phyloP scores from a whole-genome alignment of 2,888 invertebrate species.

The Chironomus tentans region DNA sequence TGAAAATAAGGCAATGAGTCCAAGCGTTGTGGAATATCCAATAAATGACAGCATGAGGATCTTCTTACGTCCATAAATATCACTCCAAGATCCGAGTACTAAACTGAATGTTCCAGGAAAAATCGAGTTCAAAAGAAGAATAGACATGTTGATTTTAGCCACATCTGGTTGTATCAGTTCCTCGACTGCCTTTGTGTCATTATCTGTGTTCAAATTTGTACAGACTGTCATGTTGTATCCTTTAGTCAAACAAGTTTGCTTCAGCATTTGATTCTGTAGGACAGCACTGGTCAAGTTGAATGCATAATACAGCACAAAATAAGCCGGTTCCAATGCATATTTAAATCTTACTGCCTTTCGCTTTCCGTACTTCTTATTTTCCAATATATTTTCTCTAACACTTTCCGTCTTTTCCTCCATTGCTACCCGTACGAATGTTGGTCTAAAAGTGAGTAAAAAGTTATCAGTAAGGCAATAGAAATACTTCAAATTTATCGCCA shows the following conservation, averaged over 20 bases:
- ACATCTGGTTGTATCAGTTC: conserved; percentile 55
- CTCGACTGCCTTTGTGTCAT: conserved; percentile 43
- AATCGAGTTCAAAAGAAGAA: conserved; percentile 53
- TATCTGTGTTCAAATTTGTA: conserved; percentile 41
- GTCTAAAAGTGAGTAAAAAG: no score
- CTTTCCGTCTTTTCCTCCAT: neutral
- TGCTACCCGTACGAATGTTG: no score
- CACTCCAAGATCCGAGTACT: conserved; percentile 75
- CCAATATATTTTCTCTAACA: neutral
- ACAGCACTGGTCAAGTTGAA: conserved; percentile 8
- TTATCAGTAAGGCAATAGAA: no score
- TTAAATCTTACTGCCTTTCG: neutral
- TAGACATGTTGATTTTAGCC: conserved; percentile 53
- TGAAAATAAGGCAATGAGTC: conserved; percentile 29
- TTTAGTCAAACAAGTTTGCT: neutral
- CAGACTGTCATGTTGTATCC: neutral
- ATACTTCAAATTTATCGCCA: no score
- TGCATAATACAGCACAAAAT: neutral
- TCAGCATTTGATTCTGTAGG: neutral
- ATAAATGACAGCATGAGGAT: conserved; percentile 53
- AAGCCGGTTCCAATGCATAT: neutral
- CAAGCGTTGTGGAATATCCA: conserved; percentile 36
- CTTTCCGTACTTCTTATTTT: neutral
- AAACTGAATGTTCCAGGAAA: conserved; percentile 59
- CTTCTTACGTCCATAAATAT: conserved; percentile 66